phyloP scores from a whole-genome alignment of 2,888 invertebrate species.

The Metalampra italica region DNA sequence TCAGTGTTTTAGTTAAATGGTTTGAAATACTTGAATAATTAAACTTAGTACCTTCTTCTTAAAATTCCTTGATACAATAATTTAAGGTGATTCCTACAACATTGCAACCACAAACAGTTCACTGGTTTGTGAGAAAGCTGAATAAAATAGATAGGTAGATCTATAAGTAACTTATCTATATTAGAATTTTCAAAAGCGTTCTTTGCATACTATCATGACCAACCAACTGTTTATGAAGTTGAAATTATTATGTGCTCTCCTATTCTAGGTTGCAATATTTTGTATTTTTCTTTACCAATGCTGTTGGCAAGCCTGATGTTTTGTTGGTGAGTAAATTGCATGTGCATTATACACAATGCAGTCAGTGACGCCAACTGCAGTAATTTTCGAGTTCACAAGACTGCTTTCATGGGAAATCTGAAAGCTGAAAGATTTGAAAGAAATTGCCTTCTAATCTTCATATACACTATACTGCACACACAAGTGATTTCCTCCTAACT shows the following conservation, averaged over 20 bases:
- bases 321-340: slow-evolving; percentile 31
- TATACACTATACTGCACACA: too few species aligned
- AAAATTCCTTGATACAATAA: too few species aligned
- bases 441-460: too few species aligned
- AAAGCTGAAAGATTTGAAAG: background rate
- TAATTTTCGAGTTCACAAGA: background rate
- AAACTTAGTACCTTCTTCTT: too few species aligned
- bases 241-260: slow-evolving; percentile 30
- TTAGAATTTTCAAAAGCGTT: background rate
- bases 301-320: slow-evolving; percentile 33
- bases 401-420: background rate
- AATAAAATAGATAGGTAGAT: too few species aligned
- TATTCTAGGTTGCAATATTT: slow-evolving; percentile 29
- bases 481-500: too few species aligned
- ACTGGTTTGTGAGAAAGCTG: too few species aligned
- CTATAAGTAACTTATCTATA: too few species aligned
- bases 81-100: too few species aligned
- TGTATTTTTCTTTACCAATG: slow-evolving; percentile 28
- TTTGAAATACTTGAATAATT: too few species aligned
- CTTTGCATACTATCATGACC: slow-evolving; percentile 30
- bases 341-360: slow-evolving; percentile 13
- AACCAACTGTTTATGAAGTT: slow-evolving; percentile 35
- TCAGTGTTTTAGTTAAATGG: too few species aligned
- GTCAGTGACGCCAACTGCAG: slow-evolving; percentile 22
- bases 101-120: too few species aligned